Base-by-base conservation (phyloP, 2,113 vertebrate genomes). In the Cynoglossus semilaevis region DNA sequence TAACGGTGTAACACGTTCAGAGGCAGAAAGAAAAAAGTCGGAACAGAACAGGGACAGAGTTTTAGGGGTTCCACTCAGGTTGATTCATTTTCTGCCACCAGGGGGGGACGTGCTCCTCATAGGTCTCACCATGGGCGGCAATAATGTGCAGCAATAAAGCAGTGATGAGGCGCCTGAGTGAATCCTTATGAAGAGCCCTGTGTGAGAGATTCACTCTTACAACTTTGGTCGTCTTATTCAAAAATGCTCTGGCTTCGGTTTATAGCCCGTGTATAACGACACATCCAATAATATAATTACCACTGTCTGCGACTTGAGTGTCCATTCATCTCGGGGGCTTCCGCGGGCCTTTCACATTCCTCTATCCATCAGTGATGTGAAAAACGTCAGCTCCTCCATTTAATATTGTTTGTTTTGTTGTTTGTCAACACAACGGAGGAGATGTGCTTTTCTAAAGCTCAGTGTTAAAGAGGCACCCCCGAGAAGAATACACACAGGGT, bases 361-460 rank as follows among this genome's bases (percentile, higher is more conserved):
- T 73, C 86, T 69, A 87, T 89, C 87, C 85, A 85, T 90, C 88
- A 87, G 68, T 48, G 85, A 70, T 83, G 83, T 83, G 85, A 87
- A 87, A 86, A 86, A 85, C 77, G 64, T 77, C 78, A 78, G 77
- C 78, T 77, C 83, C 86, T 90, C 88, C 86, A 86, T 88, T 89
- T 85, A 86, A 85, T 80, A 87, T 82, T 91, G 88, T 89, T 89
- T 89, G 87, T 90, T 90, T 92, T 88, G 88, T 90, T 90, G 88
- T 91, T 91, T 90, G 86, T 91, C 86, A 89, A 88, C 89, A 91
- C 88, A 87, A 89, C 89, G 73, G 89, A 87, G 78, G 84, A 90
- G 90, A 88, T 87, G 90, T 85, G 88, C 86, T 88, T 87, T 89
- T 90, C 89, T 89, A 90, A 88, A 87, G 89, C 85, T 64, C 58